These are phyloP conservation scores for Bothrops jararaca DNA, from an alignment of 2,113 vertebrate genomes.

Conservation along the genomic window DNA sequence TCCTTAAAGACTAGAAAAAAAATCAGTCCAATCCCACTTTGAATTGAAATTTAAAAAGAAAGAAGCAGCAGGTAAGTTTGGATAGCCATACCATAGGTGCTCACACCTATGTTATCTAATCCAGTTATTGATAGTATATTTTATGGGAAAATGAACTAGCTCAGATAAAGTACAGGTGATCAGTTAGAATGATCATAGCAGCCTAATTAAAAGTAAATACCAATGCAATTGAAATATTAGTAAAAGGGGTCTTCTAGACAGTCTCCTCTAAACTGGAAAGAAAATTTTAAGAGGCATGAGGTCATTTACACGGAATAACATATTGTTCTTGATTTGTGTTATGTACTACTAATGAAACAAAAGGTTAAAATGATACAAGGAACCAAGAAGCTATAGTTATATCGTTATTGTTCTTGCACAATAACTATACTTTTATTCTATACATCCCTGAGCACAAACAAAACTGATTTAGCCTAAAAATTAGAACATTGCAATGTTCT, in stretches of 20 bases:
- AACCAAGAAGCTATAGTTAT: fast-evolving
- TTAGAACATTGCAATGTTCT: fast-evolving
- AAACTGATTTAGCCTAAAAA: neutral
- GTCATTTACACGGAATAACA: neutral
- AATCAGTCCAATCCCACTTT: neutral
- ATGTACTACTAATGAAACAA: neutral
- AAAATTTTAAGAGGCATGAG: neutral
- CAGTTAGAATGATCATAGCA: neutral
- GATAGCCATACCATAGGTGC: neutral
- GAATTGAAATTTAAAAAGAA: neutral
- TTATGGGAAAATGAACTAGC: fast-evolving
- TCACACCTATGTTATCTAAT: neutral
- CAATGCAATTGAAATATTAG: neutral
- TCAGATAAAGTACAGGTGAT: neutral
- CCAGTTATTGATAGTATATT: neutral
- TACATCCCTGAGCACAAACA: slow-evolving; percentile 13
- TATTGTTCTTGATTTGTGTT: fast-evolving
- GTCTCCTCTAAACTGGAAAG: neutral
- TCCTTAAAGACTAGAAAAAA: neutral
- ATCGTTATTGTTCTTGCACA: neutral
- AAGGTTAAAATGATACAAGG: slow-evolving; percentile 16
- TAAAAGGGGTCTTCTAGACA: neutral
- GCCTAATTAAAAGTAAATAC: neutral
- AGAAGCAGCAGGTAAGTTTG: neutral
- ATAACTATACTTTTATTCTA: neutral